These are phyloP conservation scores for Xerus rutilus DNA, from an alignment of 2,797 vertebrate species.

Conservation along the genomic window DNA sequence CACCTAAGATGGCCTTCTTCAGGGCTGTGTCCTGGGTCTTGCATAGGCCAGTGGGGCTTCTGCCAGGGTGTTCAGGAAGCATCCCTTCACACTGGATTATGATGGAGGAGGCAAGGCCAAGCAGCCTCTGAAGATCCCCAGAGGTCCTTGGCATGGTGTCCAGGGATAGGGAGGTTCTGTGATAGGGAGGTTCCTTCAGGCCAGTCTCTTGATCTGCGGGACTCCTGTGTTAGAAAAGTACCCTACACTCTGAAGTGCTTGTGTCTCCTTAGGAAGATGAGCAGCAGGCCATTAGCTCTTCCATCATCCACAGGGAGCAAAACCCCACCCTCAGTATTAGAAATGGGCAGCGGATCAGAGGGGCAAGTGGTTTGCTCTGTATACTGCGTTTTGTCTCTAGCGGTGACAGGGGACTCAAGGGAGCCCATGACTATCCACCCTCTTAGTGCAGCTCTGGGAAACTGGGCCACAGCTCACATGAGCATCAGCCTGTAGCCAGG, in stretches of 20 bases:
- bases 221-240: background rate
- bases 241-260: background rate
- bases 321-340: background rate
- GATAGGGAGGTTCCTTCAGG: background rate
- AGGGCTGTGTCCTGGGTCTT: background rate
- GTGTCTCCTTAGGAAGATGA: background rate
- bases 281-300: background rate
- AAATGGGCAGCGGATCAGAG: background rate
- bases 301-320: background rate
- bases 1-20: background rate
- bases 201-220: background rate
- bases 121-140: background rate
- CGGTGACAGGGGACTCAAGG: fast-evolving
- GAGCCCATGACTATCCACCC: background rate
- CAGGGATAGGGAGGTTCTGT: fast-evolving
- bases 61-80: background rate
- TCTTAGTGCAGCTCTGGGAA: background rate
- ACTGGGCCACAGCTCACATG: background rate
- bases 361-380: background rate
- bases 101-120: background rate
- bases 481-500: background rate
- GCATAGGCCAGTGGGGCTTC: background rate
- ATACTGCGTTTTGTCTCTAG: background rate
- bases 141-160: background rate
- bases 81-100: background rate